Base-by-base conservation (phyloP, 1,140 invertebrate genomes). In the Dolichoris vasculosae region DNA sequence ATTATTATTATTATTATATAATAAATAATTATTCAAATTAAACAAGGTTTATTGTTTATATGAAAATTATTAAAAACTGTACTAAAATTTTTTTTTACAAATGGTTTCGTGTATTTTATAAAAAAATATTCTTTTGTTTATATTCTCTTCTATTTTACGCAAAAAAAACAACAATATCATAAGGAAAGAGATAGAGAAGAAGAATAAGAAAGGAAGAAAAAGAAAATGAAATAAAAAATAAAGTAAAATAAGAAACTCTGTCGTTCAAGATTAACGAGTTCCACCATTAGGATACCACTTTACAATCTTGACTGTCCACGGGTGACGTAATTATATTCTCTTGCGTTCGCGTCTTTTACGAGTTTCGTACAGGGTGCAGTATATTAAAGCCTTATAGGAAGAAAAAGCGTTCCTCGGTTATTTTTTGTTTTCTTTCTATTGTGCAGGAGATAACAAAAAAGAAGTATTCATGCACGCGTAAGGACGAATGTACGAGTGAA, bases 271-370 rank as follows among this genome's bases (percentile, higher is more conserved):
- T 84, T 84, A 84, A 84, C 82, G 75, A 77, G 83, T 78, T 84
- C 75, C 83, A 75, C 83, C 83, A 84, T 84, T 84, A 84, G 59
- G 83, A 78, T 78, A 63, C 83, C 83, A 84, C 63, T 84, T 84
- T 78, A 78, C 83, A 63, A 84, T 84, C 83, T 78, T 84, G 83
- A 78, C 75, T 84, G 63, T 84, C 75, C 83, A 48, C 83, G 77
- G 67, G 67, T 85, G 83, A 85, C 83, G 83, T 85, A 85, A 85
- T 85, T 85, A 73, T 55, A 32, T 67, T 48, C 73, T 73, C 38
- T 7, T 75, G 73, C 73, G 43, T n/a, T 48, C 73, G 73, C 30
- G n/a, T 48, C 46, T 48, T 46, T 75, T 75, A 75, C 43, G 73
- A 48, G 73, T 32, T 46, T 26, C 67, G 35, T 71, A 40, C 67